Evolutionary conservation across 2,113 vertebrate genomes (phyloP).

Genomic region (Mormyrus iriodes): DNA sequence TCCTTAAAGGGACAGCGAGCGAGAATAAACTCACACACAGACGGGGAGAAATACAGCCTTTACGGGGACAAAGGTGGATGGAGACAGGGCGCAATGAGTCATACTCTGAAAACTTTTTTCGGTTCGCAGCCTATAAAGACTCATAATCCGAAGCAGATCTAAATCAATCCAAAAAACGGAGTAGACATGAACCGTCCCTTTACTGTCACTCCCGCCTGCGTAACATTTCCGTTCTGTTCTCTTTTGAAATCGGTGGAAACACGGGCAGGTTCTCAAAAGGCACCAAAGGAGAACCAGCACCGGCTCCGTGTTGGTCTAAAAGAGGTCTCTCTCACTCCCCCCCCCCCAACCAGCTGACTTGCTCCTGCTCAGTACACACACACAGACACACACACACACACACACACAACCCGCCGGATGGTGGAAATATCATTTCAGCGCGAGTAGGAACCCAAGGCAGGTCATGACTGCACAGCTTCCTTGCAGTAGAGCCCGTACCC

Average conservation of each 20-base stretch:
- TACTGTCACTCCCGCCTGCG: not conserved
- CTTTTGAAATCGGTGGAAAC: not conserved
- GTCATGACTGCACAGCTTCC: not conserved
- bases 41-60: too few relatives aligned
- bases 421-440: not conserved
- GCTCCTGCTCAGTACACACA: not conserved
- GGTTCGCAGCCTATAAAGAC: too few relatives aligned
- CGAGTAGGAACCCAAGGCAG: not conserved
- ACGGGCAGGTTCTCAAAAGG: not conserved
- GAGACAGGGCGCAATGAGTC: too few relatives aligned
- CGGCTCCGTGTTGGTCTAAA: not conserved
- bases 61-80: too few relatives aligned
- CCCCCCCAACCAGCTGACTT: not conserved
- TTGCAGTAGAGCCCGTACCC: not conserved
- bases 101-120: too few relatives aligned
- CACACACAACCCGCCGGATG: not conserved
- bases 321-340: not conserved
- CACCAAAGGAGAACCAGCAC: not conserved
- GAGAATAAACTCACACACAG: too few relatives aligned
- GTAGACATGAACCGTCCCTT: not conserved
- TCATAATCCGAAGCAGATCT: too few relatives aligned
- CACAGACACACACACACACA: not conserved
- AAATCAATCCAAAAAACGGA: too few relatives aligned
- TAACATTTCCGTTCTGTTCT: not conserved
- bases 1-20: too few relatives aligned